A percentile compares a stretch with the other conserved stretches of the same genome.
These are phyloP conservation scores for Noctua fimbriata DNA, from an alignment of 2,888 invertebrate species.

Conservation along the genomic window DNA sequence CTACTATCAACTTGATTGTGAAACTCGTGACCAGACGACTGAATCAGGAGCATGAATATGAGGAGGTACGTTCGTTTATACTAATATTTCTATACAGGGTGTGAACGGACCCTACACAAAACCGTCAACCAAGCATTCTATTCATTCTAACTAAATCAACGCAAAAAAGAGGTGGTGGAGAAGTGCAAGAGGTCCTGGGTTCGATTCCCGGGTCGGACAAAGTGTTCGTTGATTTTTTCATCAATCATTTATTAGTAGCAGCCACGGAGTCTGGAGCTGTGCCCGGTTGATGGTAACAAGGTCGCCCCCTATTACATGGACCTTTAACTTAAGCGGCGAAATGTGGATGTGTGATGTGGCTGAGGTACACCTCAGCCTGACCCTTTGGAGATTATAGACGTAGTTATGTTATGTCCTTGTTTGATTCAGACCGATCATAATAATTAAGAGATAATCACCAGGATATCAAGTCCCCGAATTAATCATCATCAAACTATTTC, in stretches of 20 bases:
- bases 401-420: not conserved
- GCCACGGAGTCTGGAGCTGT: not conserved
- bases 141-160: too few relatives aligned
- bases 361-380: not conserved
- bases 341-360: not conserved
- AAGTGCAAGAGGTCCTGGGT: not conserved
- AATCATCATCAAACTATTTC: not conserved
- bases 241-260: not conserved
- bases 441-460: not conserved
- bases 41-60: slow-evolving; percentile 93
- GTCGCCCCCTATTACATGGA: not conserved
- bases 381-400: not conserved
- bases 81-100: not conserved
- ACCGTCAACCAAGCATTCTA: too few relatives aligned
- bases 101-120: too few relatives aligned
- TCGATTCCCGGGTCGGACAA: not conserved
- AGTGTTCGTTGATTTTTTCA: not conserved
- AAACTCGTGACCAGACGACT: slow-evolving; percentile 93
- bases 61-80: slow-evolving; percentile 90
- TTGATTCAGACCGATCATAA: not conserved
- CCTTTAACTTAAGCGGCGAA: not conserved
- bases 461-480: not conserved
- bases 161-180: too few relatives aligned
- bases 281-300: not conserved
- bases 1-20: slow-evolving; percentile 93